Percentiles rank a stretch among this genome's conserved stretches.
phyloP scores from a whole-genome alignment of 2,888 invertebrate species.

The Troglohyphantes excavatus region DNA sequence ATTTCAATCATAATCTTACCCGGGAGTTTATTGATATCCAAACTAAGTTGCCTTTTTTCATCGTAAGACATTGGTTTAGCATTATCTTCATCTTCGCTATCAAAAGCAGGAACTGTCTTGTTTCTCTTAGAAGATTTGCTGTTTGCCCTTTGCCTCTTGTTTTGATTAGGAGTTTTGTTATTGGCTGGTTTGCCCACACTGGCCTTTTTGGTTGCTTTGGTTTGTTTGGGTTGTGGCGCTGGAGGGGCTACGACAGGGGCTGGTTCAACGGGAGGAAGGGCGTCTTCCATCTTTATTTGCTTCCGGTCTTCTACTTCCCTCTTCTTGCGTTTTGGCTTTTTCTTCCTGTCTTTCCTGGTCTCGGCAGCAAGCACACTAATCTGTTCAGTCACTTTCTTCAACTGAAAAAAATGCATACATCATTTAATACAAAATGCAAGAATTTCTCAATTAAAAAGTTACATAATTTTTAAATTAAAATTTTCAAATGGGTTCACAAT shows the following conservation, averaged over 20 bases:
- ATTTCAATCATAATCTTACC: slow-evolving; percentile 85
- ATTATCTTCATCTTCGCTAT: slow-evolving; percentile 98
- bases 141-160: slow-evolving; percentile 80
- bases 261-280: slow-evolving; percentile 67
- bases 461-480: background rate
- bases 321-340: slow-evolving; percentile 87
- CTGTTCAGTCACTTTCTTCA: slow-evolving; percentile 79
- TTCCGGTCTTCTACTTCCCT: slow-evolving; percentile 87
- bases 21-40: slow-evolving; percentile 99
- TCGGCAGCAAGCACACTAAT: slow-evolving; percentile 81
- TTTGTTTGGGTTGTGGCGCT: slow-evolving; percentile 55
- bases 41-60: slow-evolving; percentile 98
- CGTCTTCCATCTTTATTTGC: slow-evolving; percentile 69
- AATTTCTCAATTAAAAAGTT: background rate
- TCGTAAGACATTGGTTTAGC: slow-evolving; percentile 99
- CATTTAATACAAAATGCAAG: background rate
- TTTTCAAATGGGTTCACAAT: background rate
- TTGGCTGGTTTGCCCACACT: slow-evolving; percentile 75
- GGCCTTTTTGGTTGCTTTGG: slow-evolving; percentile 71
- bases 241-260: slow-evolving; percentile 39
- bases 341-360: slow-evolving; percentile 81
- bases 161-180: slow-evolving; percentile 79
- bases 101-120: slow-evolving; percentile 83
- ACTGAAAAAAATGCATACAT: slow-evolving; percentile 54
- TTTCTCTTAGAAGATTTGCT: slow-evolving; percentile 80